Conservation (phyloP, 2,113 vertebrate species). For the Prolemur simus region DNA sequence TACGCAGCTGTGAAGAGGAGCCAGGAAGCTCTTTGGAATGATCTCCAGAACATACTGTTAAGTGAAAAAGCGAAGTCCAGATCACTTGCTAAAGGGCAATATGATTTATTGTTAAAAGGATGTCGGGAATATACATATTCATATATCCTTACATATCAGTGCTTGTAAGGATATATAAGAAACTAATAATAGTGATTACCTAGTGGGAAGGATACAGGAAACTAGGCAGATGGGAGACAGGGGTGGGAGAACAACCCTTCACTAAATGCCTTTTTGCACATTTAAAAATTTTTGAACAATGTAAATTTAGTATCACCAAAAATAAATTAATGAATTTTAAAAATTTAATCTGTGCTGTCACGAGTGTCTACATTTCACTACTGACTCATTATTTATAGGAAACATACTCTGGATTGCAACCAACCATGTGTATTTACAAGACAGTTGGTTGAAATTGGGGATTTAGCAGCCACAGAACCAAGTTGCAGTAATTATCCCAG, state of each 20-base stretch:
- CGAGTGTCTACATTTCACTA: not conserved
- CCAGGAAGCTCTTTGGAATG: not conserved
- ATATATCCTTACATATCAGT: not conserved
- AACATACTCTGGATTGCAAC: not conserved
- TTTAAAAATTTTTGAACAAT: not conserved
- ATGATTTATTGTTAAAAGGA: not conserved
- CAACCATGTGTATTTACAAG: not conserved
- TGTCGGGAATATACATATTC: not conserved
- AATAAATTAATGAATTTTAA: constrained; percentile 46
- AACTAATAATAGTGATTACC: not conserved
- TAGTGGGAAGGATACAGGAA: not conserved
- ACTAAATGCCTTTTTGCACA: not conserved
- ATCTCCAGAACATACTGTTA: not conserved
- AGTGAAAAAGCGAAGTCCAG: not conserved
- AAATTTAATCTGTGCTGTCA: not conserved
- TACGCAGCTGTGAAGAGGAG: not conserved
- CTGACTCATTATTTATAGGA: not conserved
- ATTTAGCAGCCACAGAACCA: not conserved
- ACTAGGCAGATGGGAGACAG: not conserved
- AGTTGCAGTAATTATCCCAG: not conserved
- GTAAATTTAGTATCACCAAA: constrained; percentile 26
- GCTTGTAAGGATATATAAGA: not conserved
- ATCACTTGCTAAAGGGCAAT: not conserved
- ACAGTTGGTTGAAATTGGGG: not conserved
- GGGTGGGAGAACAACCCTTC: not conserved